Evolutionary conservation across 2,113 vertebrate genomes (phyloP).

Genomic region (Nesospiza acunhae): DNA sequence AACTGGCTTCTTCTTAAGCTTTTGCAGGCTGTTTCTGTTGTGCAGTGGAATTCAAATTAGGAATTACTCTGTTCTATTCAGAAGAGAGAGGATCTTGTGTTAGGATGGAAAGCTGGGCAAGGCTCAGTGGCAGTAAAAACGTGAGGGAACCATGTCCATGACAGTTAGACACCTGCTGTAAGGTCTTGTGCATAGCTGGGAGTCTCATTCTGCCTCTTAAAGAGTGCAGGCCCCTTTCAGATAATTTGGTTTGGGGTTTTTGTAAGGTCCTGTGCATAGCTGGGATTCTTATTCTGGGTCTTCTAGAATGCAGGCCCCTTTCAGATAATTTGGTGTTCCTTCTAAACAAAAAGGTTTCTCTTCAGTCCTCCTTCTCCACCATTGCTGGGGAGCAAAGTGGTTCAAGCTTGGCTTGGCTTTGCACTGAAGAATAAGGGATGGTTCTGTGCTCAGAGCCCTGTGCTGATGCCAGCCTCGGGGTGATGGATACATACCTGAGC

Average conservation of each 20-base stretch:
- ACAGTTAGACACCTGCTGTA: background rate
- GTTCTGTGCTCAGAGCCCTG: background rate
- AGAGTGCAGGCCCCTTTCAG: background rate
- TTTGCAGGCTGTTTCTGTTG: conserved; percentile 55
- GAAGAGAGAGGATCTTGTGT: background rate
- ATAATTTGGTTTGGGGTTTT: background rate
- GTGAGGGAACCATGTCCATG: background rate
- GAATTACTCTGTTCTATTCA: conserved; percentile 10
- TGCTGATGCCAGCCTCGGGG: background rate
- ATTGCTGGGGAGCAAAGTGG: background rate
- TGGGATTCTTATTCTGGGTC: too few species aligned
- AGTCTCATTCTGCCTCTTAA: background rate
- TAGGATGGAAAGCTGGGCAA: background rate
- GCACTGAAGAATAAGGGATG: background rate
- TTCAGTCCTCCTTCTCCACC: fast-evolving
- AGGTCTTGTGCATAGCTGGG: background rate
- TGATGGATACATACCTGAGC: background rate
- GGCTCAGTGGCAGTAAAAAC: background rate
- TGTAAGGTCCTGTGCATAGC: too few species aligned
- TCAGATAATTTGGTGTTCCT: background rate
- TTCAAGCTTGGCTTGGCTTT: background rate
- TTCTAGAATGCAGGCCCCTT: too few species aligned
- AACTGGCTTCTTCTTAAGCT: conserved; percentile 28
- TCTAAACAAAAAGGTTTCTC: background rate
- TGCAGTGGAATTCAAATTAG: conserved; percentile 60